Evolutionary conservation across 1,140 invertebrate genomes (phyloP).

Genomic region (Zaprionus davidi): DNA sequence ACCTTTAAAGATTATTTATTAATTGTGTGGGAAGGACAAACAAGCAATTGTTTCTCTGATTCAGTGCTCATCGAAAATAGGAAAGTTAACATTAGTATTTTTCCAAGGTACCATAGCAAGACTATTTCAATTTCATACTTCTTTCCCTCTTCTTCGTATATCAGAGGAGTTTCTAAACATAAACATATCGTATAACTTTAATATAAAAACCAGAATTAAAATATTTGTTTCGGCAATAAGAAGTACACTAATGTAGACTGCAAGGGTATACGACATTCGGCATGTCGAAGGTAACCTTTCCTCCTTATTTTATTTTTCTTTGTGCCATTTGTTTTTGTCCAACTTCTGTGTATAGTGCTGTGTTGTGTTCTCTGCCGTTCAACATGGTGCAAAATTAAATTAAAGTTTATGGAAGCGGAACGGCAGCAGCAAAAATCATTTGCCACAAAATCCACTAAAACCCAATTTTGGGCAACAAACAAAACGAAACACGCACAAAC

Average conservation of each 20-base stretch:
- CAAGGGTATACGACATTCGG: background rate
- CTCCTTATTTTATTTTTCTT: background rate
- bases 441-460: conserved; percentile 81
- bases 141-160: too few species aligned
- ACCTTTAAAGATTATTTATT: too few species aligned
- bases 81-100: too few species aligned
- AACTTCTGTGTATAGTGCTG: conserved; percentile 3
- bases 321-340: conserved; percentile 1
- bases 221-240: too few species aligned
- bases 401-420: conserved; percentile 81
- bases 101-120: too few species aligned
- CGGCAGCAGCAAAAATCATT: conserved; percentile 79
- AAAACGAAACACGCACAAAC: conserved; percentile 67
- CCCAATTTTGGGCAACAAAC: conserved; percentile 77
- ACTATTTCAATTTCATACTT: too few species aligned
- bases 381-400: conserved; percentile 67
- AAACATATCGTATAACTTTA: too few species aligned
- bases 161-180: too few species aligned
- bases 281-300: background rate
- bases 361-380: conserved; percentile 30
- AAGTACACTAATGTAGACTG: background rate
- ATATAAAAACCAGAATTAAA: too few species aligned
- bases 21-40: too few species aligned
- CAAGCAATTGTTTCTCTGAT: too few species aligned
- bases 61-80: too few species aligned